Evolutionary conservation across 2,113 vertebrate genomes (phyloP), one percentile per base, ranked within the genome.

Genomic region (Plestiodon gilberti): DNA sequence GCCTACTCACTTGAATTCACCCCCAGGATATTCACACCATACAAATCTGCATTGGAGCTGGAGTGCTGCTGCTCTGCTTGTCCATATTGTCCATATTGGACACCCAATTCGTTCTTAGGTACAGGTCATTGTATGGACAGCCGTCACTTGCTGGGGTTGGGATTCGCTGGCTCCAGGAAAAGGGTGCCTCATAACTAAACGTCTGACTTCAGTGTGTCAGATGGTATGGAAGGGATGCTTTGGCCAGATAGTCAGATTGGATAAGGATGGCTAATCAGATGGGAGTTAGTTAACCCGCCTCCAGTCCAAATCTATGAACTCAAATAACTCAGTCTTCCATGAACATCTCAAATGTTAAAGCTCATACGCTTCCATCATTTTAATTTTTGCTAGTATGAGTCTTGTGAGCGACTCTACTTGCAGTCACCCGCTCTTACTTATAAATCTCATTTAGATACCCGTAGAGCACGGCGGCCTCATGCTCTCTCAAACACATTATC

Each of bases 31-130:
- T 38, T 91, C 86, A 85, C 61, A 83, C 80, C 83, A 88, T 71
- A 84, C 86, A 94, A 86, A 89, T 70, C 90, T 93, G 90, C 81
- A 80, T 92, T 86, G 86, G 84, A 86, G 90, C 64, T 71, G 0
- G 2, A 69, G 3, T 33, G 77, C 57, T 2, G 2, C 87, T 89
- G 81, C 85, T 89, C 84, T 75, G 87, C 89, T 90, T 85, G 55
- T 2, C 65, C 30, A 0, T n/a, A n/a, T 0, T 79, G 79, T 79
- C 28, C 10, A 81, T 90, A 89, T 87, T 79, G 35, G 86, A 92
- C 65, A 82, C 81, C 62, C 84, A 38, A 88, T 89, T 93, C 76
- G 89, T 18, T 79, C 28, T 79, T 61, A 70, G 9, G n/a, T 73
- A 6, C 18, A 43, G 28, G 35, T 59, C 52, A 78, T 59, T 23